A percentile compares a stretch with the other conserved stretches of the same genome.
These are phyloP conservation scores for Caenorhabditis parvicauda DNA, from an alignment of 2,888 invertebrate species.

Conservation along the genomic window DNA sequence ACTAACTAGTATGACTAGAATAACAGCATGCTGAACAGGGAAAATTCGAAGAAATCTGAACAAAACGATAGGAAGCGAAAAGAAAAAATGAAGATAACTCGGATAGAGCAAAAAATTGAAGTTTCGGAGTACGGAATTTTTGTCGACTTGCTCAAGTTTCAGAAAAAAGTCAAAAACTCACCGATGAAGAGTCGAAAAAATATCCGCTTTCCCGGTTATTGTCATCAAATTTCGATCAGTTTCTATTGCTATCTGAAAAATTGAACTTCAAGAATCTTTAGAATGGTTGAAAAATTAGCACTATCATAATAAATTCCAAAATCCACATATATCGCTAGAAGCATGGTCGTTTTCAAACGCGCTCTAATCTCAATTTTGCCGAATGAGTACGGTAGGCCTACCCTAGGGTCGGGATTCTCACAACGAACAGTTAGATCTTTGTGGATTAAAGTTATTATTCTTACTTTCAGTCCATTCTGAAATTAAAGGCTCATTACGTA, in stretches of 20 bases:
- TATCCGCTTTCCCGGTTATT: constrained; percentile 40
- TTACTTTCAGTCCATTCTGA: too few species aligned
- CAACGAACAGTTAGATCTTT: too few species aligned
- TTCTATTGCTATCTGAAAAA: constrained; percentile 46
- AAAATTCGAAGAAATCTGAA: not conserved
- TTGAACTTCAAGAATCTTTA: not conserved
- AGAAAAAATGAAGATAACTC: not conserved
- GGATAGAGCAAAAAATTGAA: constrained; percentile 1
- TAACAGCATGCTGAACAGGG: too few species aligned
- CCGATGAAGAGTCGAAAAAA: constrained; percentile 51
- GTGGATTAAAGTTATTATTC: too few species aligned
- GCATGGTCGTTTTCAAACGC: too few species aligned
- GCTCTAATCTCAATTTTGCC: too few species aligned
- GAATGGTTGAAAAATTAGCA: not conserved
- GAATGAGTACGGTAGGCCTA: too few species aligned
- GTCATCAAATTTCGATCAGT: constrained; percentile 48
- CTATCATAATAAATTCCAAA: not conserved
- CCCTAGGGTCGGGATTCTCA: too few species aligned
- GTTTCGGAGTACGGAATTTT: constrained; percentile 8
- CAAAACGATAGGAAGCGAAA: not conserved
- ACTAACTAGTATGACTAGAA: too few species aligned
- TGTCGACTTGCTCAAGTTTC: constrained; percentile 11
- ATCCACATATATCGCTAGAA: too few species aligned
- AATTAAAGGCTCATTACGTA: too few species aligned
- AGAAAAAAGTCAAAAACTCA: constrained; percentile 16